Percentiles rank a stretch among this genome's conserved stretches.
These are phyloP conservation scores for Mactromeris polynyma DNA, from an alignment of 2,888 invertebrate species.

Conservation along the genomic window DNA sequence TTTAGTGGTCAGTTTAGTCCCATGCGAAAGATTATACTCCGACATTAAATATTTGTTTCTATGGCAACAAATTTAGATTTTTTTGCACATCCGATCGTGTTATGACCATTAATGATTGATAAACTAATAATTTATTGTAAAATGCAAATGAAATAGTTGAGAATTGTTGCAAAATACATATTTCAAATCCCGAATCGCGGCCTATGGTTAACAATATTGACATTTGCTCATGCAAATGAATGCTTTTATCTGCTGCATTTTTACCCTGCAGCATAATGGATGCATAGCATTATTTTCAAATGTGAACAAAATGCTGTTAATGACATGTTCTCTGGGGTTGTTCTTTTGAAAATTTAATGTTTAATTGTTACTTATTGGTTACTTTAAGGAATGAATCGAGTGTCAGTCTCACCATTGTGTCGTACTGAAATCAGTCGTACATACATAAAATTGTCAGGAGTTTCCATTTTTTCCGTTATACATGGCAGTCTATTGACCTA, in stretches of 20 bases:
- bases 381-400: too few species aligned
- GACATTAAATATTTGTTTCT: constrained; percentile 6
- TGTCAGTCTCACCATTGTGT: too few species aligned
- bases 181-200: not conserved
- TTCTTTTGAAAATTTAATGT: not conserved
- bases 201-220: not conserved
- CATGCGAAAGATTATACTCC: not conserved
- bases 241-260: not conserved
- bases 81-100: constrained; percentile 2
- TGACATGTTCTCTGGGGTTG: not conserved
- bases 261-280: not conserved
- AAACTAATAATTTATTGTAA: constrained; percentile 4
- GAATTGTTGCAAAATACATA: constrained; percentile 8
- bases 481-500: too few species aligned
- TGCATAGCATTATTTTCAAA: constrained; percentile 15
- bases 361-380: not conserved
- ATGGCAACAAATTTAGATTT: not conserved
- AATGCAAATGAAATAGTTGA: constrained; percentile 3
- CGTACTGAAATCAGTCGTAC: too few species aligned
- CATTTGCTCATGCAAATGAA: constrained; percentile 20
- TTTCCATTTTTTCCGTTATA: too few species aligned
- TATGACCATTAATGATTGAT: constrained; percentile 7
- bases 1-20: not conserved
- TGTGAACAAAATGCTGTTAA: not conserved
- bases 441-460: too few species aligned